Base-by-base conservation (phyloP, 2,113 vertebrate genomes). In the Lichenostomus cassidix region DNA sequence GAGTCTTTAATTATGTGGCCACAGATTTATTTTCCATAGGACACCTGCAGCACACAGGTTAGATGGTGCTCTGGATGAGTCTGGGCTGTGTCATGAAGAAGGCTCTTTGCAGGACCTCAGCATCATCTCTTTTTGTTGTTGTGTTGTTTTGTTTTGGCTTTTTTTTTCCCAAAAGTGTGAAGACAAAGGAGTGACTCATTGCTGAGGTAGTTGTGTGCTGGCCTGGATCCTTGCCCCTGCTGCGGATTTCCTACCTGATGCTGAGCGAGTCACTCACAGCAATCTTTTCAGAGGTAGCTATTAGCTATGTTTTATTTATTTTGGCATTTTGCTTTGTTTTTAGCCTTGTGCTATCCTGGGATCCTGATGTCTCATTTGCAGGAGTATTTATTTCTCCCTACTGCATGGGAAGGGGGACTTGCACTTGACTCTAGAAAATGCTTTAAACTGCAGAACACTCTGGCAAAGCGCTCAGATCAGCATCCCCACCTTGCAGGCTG, bases 201-300 rank as follows among this genome's bases (percentile, higher is more conserved):
- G 62, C 62, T 68, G 78, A 95, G 81, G 71, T 39, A 60, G 53
- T 64, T 82, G 77, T 56, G 58, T 58, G 44, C 64, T 91, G 83
- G 65, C 87, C 81, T 73, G 74, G 44, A 92, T 95, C 84, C 81
- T 56, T 92, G 65, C 41, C 83, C 73, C 87, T 86, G 73, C 64
- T 8, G 7, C 1, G 14, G 87, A 76, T 94, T 94, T 89, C 84
- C 93, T 91, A 95, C 94, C 91, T 94, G 87, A 56, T 89, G 89
- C 65, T 27, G 70, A 94, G 65, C 44, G 1, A 96, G 78, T 95
- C 94, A 97, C 44, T 71, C 83, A 85, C 73, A 87, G 60, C 42
- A 94, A 84, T 90, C 58, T 94, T 91, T 91, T 91, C 62, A 84
- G 95, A 96, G 94, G 94, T 95, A 97, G 92, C 62, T 97, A 97